These are phyloP conservation scores for Drosophila tristis DNA, from an alignment of 1,140 invertebrate genomes.

Conservation along the genomic window DNA sequence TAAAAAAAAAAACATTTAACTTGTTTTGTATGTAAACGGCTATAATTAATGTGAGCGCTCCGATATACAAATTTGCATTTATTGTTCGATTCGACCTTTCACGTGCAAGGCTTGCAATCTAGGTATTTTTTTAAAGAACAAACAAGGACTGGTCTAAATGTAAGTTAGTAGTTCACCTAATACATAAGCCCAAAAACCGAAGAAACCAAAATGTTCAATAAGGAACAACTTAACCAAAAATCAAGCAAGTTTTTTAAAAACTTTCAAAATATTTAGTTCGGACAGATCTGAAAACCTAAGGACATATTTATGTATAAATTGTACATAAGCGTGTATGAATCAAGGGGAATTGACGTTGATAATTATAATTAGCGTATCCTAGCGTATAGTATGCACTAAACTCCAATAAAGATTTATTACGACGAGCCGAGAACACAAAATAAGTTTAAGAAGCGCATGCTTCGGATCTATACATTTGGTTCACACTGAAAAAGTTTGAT, in stretches of 20 bases:
- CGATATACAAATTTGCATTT: conserved; percentile 58
- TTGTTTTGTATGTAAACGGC: neutral
- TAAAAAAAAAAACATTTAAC: neutral
- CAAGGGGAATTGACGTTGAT: too few relatives aligned
- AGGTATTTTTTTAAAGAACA: conserved; percentile 1
- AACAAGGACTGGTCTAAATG: neutral
- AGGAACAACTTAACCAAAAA: conserved; percentile 63
- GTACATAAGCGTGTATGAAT: conserved; percentile 12
- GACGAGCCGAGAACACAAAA: too few relatives aligned
- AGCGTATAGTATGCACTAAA: too few relatives aligned
- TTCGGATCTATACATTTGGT: too few relatives aligned
- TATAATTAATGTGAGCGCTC: neutral
- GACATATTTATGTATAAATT: conserved; percentile 35
- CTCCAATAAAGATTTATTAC: too few relatives aligned
- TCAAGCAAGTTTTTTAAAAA: conserved; percentile 65
- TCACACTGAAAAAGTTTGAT: too few relatives aligned
- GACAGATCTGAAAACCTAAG: conserved; percentile 4
- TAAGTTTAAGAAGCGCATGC: too few relatives aligned
- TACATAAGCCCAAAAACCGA: conserved; percentile 19
- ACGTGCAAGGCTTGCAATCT: conserved; percentile 7
- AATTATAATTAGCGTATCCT: too few relatives aligned
- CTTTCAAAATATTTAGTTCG: conserved; percentile 28
- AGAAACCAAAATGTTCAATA: conserved; percentile 60
- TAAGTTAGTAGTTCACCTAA: neutral
- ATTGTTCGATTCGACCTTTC: conserved; percentile 35